A percentile compares a stretch with the other conserved stretches of the same genome.
These are phyloP conservation scores for Eurois occulta DNA, from an alignment of 2,888 invertebrate species.

Conservation along the genomic window DNA sequence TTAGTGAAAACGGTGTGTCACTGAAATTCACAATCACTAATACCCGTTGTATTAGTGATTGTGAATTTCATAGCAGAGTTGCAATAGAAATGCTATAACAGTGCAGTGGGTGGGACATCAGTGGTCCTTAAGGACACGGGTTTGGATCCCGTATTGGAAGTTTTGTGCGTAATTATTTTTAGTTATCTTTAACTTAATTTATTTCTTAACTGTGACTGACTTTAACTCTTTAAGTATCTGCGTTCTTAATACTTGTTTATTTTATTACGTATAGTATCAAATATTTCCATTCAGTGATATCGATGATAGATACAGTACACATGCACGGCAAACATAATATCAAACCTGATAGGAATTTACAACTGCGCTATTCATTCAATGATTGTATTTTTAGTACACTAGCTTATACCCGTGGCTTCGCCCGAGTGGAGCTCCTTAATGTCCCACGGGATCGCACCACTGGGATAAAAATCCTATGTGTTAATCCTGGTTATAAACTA, in stretches of 20 bases:
- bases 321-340: background rate
- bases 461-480: too few relatives aligned
- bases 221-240: background rate
- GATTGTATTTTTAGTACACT: background rate
- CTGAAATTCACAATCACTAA: too few relatives aligned
- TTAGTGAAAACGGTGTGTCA: background rate
- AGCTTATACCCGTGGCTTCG: too few relatives aligned
- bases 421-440: too few relatives aligned
- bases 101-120: background rate
- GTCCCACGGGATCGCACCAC: too few relatives aligned
- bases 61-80: background rate
- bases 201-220: background rate
- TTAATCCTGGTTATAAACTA: too few relatives aligned
- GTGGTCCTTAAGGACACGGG: background rate
- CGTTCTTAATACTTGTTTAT: background rate
- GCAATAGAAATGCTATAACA: background rate
- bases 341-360: background rate
- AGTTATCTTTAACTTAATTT: background rate
- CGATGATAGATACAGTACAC: background rate
- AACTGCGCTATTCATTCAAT: background rate
- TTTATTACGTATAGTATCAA: background rate
- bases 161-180: background rate
- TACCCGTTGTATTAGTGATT: background rate
- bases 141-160: background rate
- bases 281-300: slow-evolving; percentile 5